Evolutionary conservation across 37 sponge, comb jelly and placozoan species (phyloP).

Genomic region (Axinella damicornis): DNA sequence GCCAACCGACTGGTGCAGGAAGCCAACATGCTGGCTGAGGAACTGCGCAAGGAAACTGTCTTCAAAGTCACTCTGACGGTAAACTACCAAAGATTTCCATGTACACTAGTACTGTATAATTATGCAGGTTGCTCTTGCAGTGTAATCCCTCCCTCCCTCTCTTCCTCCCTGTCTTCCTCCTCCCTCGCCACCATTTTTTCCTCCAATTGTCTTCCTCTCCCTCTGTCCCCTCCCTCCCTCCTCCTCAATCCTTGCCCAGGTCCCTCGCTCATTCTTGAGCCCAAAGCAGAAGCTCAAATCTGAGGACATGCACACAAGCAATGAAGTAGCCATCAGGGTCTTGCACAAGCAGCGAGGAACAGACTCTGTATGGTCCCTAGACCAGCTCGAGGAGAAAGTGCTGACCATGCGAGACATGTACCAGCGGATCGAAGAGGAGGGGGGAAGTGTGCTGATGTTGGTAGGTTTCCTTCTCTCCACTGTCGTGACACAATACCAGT

Average conservation of each 20-base stretch:
- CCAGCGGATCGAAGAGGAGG: conserved; percentile 80
- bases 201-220: too few relatives aligned
- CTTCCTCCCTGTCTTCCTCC: too few relatives aligned
- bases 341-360: conserved; percentile 75
- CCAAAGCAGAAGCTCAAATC: conserved; percentile 35
- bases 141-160: too few relatives aligned
- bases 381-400: conserved; percentile 93
- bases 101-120: too few relatives aligned
- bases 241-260: neutral
- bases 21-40: conserved; percentile 94
- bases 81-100: neutral
- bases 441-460: too few relatives aligned
- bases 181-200: too few relatives aligned
- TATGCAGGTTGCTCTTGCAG: too few relatives aligned
- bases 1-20: conserved; percentile 92
- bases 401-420: conserved; percentile 97
- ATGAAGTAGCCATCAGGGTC: conserved; percentile 80
- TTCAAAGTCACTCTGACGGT: conserved; percentile 94
- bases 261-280: conserved; percentile 56
- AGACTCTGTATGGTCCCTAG: conserved; percentile 89
- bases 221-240: too few relatives aligned
- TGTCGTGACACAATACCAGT: too few relatives aligned
- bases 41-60: conserved; percentile 84
- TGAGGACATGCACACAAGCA: conserved; percentile 55
- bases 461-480: too few relatives aligned